Conservation (phyloP, 2,113 vertebrate species). For the Podiceps cristatus region DNA sequence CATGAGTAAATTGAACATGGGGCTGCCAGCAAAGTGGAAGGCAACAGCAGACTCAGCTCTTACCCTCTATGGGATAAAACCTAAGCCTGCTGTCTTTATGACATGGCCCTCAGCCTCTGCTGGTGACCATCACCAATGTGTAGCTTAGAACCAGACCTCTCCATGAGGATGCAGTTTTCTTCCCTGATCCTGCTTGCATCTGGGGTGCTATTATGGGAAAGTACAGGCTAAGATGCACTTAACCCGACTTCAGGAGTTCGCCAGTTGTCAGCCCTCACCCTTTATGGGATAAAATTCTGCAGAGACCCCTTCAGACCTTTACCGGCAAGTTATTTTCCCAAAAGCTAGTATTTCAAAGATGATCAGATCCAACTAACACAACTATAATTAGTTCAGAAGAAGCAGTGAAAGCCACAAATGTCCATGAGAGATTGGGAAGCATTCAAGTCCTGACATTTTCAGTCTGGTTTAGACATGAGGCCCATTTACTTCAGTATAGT, state of each 20-base stretch:
- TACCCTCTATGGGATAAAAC: too few species aligned
- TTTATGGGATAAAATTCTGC: background rate
- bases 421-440: background rate
- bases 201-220: background rate
- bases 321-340: background rate
- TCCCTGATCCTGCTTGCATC: background rate
- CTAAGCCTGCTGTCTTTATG: background rate
- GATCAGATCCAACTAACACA: background rate
- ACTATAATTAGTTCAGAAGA: background rate
- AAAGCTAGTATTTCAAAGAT: background rate
- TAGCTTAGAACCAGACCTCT: background rate
- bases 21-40: background rate
- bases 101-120: background rate
- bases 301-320: background rate
- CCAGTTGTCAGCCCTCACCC: background rate
- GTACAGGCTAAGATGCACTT: background rate
- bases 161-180: background rate
- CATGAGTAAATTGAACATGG: accelerated
- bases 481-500: accelerated
- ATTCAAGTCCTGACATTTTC: background rate
- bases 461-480: background rate
- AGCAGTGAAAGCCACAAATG: background rate
- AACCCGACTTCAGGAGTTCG: background rate
- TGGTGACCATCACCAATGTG: accelerated
- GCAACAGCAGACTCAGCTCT: background rate